Conservation (phyloP, 2,888 invertebrate species). For the Diarsia dahlii region DNA sequence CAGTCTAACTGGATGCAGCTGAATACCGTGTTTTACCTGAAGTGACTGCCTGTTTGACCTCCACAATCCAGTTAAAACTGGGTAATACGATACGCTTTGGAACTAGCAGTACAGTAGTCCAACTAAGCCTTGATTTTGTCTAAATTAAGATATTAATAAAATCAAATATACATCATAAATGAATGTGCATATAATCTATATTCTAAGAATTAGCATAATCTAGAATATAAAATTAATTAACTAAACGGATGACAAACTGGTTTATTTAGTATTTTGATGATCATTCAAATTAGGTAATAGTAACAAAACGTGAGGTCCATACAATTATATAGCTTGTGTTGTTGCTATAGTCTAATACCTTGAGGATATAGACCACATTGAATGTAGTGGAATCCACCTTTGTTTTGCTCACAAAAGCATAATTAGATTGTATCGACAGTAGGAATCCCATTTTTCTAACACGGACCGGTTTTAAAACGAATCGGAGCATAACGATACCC, state of each 20-base stretch:
- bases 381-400: conserved; percentile 76
- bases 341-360: background rate
- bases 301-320: background rate
- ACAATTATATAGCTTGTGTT: background rate
- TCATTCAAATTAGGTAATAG: background rate
- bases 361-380: conserved; percentile 21
- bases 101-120: background rate
- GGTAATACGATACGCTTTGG: too few species aligned
- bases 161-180: conserved; percentile 10
- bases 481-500: conserved; percentile 68
- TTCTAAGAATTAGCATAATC: conserved; percentile 4
- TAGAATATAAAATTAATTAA: conserved; percentile 16
- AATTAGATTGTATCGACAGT: conserved; percentile 74
- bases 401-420: conserved; percentile 81
- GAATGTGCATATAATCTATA: background rate
- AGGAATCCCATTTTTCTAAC: conserved; percentile 79
- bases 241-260: conserved; percentile 6
- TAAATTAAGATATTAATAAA: conserved; percentile 13
- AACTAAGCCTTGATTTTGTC: background rate
- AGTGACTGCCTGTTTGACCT: too few species aligned
- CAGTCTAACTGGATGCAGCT: too few species aligned
- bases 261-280: conserved; percentile 4
- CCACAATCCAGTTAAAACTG: too few species aligned
- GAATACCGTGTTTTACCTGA: too few species aligned
- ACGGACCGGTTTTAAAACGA: conserved; percentile 61